These are phyloP conservation scores for Cetoscarus ocellatus DNA, from an alignment of 2,797 vertebrate genomes.

Conservation along the genomic window DNA sequence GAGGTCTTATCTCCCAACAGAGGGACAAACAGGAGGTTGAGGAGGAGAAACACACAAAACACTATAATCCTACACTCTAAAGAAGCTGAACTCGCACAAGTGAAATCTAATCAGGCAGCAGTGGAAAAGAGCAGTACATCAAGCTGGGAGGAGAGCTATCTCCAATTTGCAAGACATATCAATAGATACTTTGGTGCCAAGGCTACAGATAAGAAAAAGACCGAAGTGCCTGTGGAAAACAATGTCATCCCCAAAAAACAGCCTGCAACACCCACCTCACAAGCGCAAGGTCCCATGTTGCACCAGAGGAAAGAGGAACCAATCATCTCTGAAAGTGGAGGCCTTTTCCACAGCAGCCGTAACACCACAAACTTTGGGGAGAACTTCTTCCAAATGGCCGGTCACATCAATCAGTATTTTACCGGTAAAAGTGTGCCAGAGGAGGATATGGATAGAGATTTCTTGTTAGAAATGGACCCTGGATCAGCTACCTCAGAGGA, in stretches of 20 bases:
- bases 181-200: slow-evolving; percentile 82
- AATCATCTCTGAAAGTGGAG: slow-evolving; percentile 21
- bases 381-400: slow-evolving; percentile 73
- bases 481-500: slow-evolving; percentile 11
- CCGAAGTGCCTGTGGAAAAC: slow-evolving; percentile 13
- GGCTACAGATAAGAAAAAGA: slow-evolving; percentile 31
- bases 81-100: slow-evolving; percentile 16
- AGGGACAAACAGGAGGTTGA: slow-evolving; percentile 29
- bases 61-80: neutral
- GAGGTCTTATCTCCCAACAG: slow-evolving; percentile 11
- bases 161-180: slow-evolving; percentile 75
- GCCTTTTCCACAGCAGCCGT: slow-evolving; percentile 77
- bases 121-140: slow-evolving; percentile 11
- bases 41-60: slow-evolving; percentile 35
- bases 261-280: slow-evolving; percentile 22
- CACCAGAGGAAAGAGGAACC: slow-evolving; percentile 21
- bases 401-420: slow-evolving; percentile 80
- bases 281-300: slow-evolving; percentile 9
- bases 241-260: slow-evolving; percentile 7
- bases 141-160: slow-evolving; percentile 75
- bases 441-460: slow-evolving; percentile 26
- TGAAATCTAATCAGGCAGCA: slow-evolving; percentile 20
- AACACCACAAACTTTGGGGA: slow-evolving; percentile 72
- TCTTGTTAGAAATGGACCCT: neutral
- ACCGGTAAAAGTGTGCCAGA: slow-evolving; percentile 55